Conservation (phyloP, 2,888 invertebrate species). For the Chydorus sphaericus region DNA sequence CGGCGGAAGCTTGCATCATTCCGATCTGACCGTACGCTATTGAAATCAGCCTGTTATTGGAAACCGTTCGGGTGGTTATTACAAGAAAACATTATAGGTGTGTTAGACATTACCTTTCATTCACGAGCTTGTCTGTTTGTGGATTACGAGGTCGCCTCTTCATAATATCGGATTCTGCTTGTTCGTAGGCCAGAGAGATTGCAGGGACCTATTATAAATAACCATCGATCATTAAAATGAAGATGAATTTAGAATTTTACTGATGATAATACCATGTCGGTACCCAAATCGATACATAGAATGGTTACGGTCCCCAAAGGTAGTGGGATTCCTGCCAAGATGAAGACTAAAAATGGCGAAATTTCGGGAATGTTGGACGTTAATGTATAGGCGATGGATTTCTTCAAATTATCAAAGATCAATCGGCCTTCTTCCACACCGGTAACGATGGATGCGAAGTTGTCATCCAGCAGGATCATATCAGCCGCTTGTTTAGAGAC, state of each 20-base stretch:
- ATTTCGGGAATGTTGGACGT: conserved; percentile 98
- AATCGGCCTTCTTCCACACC: conserved; percentile 51
- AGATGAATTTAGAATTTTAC: too few relatives aligned
- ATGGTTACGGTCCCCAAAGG: conserved; percentile 94
- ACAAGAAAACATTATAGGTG: too few relatives aligned
- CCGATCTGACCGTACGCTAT: conserved; percentile 99
- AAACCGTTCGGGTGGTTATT: too few relatives aligned
- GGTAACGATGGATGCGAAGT: conserved; percentile 72
- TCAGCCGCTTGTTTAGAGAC: conserved; percentile 85
- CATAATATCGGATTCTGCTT: conserved; percentile 38
- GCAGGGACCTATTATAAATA: conserved; percentile 34
- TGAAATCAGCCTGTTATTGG: conserved; percentile 72
- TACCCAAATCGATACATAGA: conserved; percentile 68
- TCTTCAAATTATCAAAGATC: conserved; percentile 80
- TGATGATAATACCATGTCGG: too few relatives aligned
- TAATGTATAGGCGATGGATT: conserved; percentile 92
- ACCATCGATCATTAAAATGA: neutral
- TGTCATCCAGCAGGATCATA: conserved; percentile 74
- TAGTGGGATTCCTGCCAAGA: conserved; percentile 84
- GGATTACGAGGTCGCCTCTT: conserved; percentile 34
- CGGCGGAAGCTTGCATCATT: conserved; percentile 99
- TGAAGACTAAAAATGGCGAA: conserved; percentile 93
- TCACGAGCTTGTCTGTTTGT: conserved; percentile 35
- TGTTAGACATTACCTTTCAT: conserved; percentile 25
- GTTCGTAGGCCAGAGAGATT: conserved; percentile 42